Conservation (phyloP, 1,140 invertebrate genomes). For the Gonioctena quinquepunctata region DNA sequence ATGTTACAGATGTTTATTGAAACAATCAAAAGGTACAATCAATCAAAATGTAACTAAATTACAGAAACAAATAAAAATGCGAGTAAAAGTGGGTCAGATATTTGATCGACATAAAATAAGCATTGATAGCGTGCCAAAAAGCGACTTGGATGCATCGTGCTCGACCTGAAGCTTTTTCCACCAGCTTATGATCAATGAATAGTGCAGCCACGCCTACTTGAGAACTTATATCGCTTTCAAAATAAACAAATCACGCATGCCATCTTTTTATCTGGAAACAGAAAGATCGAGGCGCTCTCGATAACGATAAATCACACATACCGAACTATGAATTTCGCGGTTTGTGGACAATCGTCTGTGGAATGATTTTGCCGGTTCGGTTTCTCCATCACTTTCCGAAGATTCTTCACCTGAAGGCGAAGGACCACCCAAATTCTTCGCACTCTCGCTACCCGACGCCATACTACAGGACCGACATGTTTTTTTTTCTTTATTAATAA, state of each 20-base stretch:
- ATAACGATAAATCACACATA: conserved; percentile 54
- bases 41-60: background rate
- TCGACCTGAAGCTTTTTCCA: too few relatives aligned
- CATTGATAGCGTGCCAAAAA: conserved; percentile 10
- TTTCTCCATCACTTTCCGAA: conserved; percentile 70
- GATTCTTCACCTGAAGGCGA: conserved; percentile 58
- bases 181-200: background rate
- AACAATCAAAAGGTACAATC: conserved; percentile 2
- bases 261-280: conserved; percentile 25
- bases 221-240: conserved; percentile 24
- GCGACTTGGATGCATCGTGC: background rate
- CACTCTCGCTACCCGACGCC: conserved; percentile 44
- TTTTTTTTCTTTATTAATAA: conserved; percentile 38
- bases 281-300: conserved; percentile 11
- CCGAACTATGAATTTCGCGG: conserved; percentile 65
- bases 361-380: conserved; percentile 67
- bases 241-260: conserved; percentile 44
- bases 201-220: conserved; percentile 38
- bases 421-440: conserved; percentile 43
- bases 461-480: conserved; percentile 35
- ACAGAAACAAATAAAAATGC: conserved; percentile 12
- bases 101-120: conserved; percentile 3
- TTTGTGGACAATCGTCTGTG: conserved; percentile 69
- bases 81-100: background rate
- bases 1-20: conserved; percentile 4